A percentile compares a stretch with the other conserved stretches of the same genome.
Conservation (phyloP, 2,888 invertebrate genomes). For the Ypsolopha sequella region DNA sequence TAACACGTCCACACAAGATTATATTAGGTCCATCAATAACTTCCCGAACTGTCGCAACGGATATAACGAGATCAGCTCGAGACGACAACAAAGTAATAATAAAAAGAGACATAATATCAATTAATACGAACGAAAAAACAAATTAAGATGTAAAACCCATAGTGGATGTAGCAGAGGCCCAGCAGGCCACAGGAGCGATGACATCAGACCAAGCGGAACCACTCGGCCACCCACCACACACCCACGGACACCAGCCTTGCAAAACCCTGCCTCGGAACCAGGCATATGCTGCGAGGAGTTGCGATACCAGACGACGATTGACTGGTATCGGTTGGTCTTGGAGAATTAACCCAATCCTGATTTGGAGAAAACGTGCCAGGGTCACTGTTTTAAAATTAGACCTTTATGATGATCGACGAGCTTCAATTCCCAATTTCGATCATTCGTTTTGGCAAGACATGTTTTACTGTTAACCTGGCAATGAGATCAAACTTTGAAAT, state of each 20-base stretch:
- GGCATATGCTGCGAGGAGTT: background rate
- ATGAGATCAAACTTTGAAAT: too few species aligned
- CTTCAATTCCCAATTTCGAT: background rate
- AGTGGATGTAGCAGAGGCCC: background rate
- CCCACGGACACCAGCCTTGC: constrained; percentile 37
- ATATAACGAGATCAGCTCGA: too few species aligned
- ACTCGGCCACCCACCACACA: constrained; percentile 37
- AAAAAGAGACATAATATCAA: too few species aligned
- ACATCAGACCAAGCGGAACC: constrained; percentile 47
- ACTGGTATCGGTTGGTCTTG: background rate
- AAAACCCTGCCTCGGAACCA: constrained; percentile 23
- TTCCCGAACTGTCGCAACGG: too few species aligned
- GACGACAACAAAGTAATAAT: too few species aligned
- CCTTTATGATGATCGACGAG: background rate
- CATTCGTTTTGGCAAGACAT: too few species aligned
- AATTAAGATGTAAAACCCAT: constrained; percentile 3
- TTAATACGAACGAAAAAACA: too few species aligned
- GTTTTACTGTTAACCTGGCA: too few species aligned
- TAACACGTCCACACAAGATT: too few species aligned
- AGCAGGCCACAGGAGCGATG: constrained; percentile 23
- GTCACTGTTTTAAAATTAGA: too few species aligned
- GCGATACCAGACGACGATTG: background rate
- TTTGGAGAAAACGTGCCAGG: too few species aligned
- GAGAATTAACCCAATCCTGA: background rate
- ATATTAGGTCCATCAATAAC: too few species aligned